Base-by-base conservation (phyloP, 2,113 vertebrate species). In the Oxyruncus cristatus region DNA sequence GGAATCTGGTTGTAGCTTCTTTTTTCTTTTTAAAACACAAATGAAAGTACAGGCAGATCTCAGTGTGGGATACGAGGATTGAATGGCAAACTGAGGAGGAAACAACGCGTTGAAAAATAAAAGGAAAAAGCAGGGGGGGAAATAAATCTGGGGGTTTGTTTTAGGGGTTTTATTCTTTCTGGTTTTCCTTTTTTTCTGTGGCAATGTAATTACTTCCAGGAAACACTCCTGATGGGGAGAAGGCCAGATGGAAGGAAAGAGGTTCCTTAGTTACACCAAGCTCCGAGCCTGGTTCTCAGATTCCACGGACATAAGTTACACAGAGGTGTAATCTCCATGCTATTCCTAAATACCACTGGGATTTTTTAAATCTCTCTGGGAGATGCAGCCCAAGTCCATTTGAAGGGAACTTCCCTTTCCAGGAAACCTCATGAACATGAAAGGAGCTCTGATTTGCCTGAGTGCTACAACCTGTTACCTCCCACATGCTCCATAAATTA, bases 271-370 rank as follows among this genome's bases (percentile, higher is more conserved):
- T 84, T 28, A n/a, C 17, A 68, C 56, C 52, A 44, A 35, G 23
- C 39, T 24, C 65, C 79, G 62, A 50, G 42, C 47, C 27, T 83
- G 49, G 26, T n/a, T 77, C 77, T 91, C 61, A 86, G 42, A 52
- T 42, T 61, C 35, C 0, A 0, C 9, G 37, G 50, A 32, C 68
- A 35, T 52, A 16, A 72, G 39, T 77, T 62, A 46, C 11, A 32
- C n/a, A 35, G 81, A 41, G 73, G 17, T 71, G 27, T 32, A 33
- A 76, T 39, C 72, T 85, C 85, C 74, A 39, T 88, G 11, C 26
- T 41, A 0, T 33, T 70, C 30, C 50, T 62, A 26, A 71, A 55
- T 32, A 39, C 63, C 37, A 0, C 0, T 49, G 67, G n/a, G 75
- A 41, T 41, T 73, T 90, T 46, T 33, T 41, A 56, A 50, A 24